Evolutionary conservation across 2,888 invertebrate species (phyloP), one percentile per base, ranked within the genome.

Genomic region (Cheilosia scutellata): DNA sequence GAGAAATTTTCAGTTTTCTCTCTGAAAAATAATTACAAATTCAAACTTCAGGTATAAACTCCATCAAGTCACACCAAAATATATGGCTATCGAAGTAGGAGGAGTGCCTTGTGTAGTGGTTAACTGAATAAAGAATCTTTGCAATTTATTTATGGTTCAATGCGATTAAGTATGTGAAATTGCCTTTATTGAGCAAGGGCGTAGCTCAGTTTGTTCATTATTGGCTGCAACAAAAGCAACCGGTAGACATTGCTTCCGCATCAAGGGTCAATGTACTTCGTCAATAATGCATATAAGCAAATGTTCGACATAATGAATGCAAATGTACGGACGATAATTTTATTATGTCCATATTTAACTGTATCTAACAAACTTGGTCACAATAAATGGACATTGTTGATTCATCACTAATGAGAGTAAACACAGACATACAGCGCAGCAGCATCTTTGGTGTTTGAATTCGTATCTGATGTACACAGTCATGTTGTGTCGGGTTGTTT

Each of bases 331-430:
- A 16, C 20, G 47, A 47, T 47, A 20, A 20, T 20, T 47, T 47
- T 16, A 9, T 47, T 47, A 47, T 47, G 47, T 20, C 47, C 16
- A 47, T 20, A 47, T 47, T 20, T 20, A 47, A 37, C 37, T 37
- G 11, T 37, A 4, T 9, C 37, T 47, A 47, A 47, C 47, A 47
- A 47, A 16, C 7, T 47, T 16, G 20, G 16, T 20, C 16, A 20
- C 16, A 47, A 47, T 47, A 47, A 47, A 11, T 47, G 47, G 7
- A 47, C 20, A 47, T 20, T 47, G 47, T 47, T 47, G 47, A 47
- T 47, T 47, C 20, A 47, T 47, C 47, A 20, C 47, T 47, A 47
- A 47, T 47, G 16, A 47, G 47, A 47, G 20, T 20, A 47, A 47
- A 47, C 16, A 16, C 47, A 7, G 16, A 20, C 6, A 47, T 9